Percentiles rank a stretch among this genome's conserved stretches.
phyloP scores from a whole-genome alignment of 2,797 vertebrate genomes.

The Pangasius mekongensis region DNA sequence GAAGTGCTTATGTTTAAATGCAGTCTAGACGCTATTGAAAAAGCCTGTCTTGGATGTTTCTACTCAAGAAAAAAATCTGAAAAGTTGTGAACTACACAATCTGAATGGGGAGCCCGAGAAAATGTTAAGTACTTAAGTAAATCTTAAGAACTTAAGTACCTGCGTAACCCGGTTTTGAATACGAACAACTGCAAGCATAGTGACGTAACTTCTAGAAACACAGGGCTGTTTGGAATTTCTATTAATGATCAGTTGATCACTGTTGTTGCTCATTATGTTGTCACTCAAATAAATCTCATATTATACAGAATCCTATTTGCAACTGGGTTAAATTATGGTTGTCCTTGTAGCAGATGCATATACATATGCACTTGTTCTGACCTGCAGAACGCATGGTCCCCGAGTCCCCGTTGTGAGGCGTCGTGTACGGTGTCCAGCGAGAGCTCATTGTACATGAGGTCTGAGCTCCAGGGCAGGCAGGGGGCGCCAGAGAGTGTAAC shows the following conservation, averaged over 20 bases:
- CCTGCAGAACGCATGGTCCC: slow-evolving; percentile 91
- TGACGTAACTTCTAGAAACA: neutral
- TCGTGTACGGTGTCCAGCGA: slow-evolving; percentile 71
- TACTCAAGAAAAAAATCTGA: neutral
- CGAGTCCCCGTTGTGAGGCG: slow-evolving; percentile 78
- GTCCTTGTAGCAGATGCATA: neutral
- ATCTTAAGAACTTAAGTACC: neutral
- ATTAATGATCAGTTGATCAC: neutral
- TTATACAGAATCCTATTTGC: neutral
- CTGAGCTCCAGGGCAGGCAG: slow-evolving; percentile 89
- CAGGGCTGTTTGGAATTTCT: neutral
- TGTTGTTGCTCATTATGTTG: neutral
- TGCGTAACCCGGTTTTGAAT: too few species aligned
- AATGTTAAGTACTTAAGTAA: neutral
- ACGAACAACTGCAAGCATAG: neutral
- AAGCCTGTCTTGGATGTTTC: neutral
- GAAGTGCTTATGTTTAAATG: neutral
- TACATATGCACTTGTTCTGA: slow-evolving; percentile 57
- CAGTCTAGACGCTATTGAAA: neutral
- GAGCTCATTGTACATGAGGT: slow-evolving; percentile 84
- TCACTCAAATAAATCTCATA: neutral
- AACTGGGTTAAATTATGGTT: neutral
- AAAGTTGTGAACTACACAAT: neutral
- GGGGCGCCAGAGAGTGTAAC: slow-evolving; percentile 75
- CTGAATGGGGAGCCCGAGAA: neutral